These are phyloP conservation scores for Tichodroma muraria DNA, from an alignment of 2,113 vertebrate species.

Conservation along the genomic window DNA sequence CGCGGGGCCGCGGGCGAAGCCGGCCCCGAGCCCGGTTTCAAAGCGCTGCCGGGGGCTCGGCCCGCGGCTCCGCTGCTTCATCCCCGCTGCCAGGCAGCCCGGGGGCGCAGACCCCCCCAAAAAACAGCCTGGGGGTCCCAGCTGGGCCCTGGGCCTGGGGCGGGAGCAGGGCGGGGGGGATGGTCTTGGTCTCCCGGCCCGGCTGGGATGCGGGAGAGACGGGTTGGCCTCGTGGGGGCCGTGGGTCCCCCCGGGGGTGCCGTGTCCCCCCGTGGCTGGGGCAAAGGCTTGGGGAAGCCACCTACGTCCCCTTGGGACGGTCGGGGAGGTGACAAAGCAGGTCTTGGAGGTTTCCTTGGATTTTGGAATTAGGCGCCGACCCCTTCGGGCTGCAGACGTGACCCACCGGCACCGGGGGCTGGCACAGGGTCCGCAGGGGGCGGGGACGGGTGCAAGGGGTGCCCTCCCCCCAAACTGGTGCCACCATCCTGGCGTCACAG, in stretches of 20 bases:
- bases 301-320: accelerated
- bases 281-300: accelerated
- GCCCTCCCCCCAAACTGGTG: accelerated
- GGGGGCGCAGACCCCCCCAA: background rate
- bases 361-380: background rate
- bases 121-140: background rate
- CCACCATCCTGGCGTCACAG: background rate
- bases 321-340: accelerated
- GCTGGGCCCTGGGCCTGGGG: background rate
- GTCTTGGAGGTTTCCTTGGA: background rate
- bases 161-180: background rate
- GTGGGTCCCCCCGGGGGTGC: background rate
- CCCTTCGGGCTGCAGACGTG: background rate
- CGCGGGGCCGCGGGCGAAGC: background rate
- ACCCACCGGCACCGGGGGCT: background rate
- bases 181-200: background rate
- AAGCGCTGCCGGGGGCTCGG: background rate
- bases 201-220: accelerated
- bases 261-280: background rate
- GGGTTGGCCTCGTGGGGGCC: accelerated
- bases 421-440: background rate
- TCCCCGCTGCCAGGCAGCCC: background rate
- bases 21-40: background rate
- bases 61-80: background rate
- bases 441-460: accelerated